Evolutionary conservation across 1,140 invertebrate genomes (phyloP).

Genomic region (Chlorops oryzae): DNA sequence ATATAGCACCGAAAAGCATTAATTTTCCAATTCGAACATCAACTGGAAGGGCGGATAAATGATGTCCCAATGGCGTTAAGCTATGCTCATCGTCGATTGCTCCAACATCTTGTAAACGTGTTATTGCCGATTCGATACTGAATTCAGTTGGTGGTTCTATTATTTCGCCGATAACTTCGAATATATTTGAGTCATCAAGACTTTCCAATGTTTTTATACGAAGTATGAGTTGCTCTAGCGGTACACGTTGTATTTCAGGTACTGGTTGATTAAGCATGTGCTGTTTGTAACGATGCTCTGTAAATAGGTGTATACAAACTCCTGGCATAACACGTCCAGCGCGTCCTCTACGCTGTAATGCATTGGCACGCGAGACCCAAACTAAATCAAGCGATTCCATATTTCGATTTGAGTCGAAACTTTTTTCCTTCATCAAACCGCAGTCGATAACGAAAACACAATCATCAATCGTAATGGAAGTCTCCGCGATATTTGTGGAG

Average conservation of each 20-base stretch:
- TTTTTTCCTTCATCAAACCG: conserved; percentile 85
- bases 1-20: conserved; percentile 83
- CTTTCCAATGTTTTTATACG: conserved; percentile 79
- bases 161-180: conserved; percentile 61
- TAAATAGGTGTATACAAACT: conserved; percentile 74
- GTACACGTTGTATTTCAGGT: conserved; percentile 78
- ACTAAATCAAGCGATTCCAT: conserved; percentile 76
- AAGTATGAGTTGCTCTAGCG: conserved; percentile 80
- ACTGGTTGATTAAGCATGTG: conserved; percentile 62
- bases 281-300: conserved; percentile 61
- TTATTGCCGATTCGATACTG: conserved; percentile 71
- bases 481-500: conserved; percentile 92
- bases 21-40: conserved; percentile 87
- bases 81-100: conserved; percentile 72
- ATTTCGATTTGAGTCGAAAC: conserved; percentile 75
- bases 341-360: conserved; percentile 72
- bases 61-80: conserved; percentile 82
- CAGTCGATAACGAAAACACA: conserved; percentile 87
- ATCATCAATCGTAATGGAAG: conserved; percentile 89
- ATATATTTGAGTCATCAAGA: conserved; percentile 58
- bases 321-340: conserved; percentile 87
- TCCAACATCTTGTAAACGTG: conserved; percentile 74
- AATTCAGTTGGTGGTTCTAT: conserved; percentile 76
- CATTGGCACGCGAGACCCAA: conserved; percentile 77
- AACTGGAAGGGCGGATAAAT: conserved; percentile 82